phyloP scores from a whole-genome alignment of 1,140 invertebrate species.

The Drosophila busckii region DNA sequence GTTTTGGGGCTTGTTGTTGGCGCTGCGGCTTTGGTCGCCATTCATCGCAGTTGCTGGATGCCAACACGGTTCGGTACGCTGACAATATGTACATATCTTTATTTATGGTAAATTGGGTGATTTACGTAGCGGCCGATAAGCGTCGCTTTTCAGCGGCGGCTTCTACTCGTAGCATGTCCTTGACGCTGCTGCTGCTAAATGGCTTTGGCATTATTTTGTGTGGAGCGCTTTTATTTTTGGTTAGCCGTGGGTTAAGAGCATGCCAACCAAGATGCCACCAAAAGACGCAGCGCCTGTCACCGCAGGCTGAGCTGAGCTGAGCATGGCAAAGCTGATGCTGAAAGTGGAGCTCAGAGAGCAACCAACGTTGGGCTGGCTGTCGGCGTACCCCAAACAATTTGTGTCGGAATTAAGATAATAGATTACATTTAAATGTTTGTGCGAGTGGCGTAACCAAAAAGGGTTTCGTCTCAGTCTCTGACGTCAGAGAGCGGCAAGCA shows the following conservation, averaged over 20 bases:
- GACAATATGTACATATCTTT: constrained; percentile 77
- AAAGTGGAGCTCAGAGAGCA: no score
- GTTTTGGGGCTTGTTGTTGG: constrained; percentile 4
- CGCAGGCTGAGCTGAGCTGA: no score
- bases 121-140: constrained; percentile 76
- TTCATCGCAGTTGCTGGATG: not conserved
- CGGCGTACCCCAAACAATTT: constrained; percentile 59
- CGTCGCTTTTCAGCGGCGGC: constrained; percentile 67
- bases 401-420: constrained; percentile 77
- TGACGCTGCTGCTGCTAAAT: constrained; percentile 21
- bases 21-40: constrained; percentile 21
- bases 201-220: constrained; percentile 32
- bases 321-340: no score
- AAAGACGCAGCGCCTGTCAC: no score
- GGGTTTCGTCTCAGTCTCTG: constrained; percentile 49
- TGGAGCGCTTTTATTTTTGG: no score
- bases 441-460: constrained; percentile 34
- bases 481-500: constrained; percentile 26
- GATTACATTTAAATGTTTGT: constrained; percentile 71
- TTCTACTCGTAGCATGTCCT: not conserved
- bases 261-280: no score
- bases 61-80: constrained; percentile 19
- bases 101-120: constrained; percentile 77
- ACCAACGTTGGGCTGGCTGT: not conserved
- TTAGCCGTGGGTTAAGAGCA: no score